phyloP scores from a whole-genome alignment of 2,113 vertebrate genomes.

The Clupea harengus region DNA sequence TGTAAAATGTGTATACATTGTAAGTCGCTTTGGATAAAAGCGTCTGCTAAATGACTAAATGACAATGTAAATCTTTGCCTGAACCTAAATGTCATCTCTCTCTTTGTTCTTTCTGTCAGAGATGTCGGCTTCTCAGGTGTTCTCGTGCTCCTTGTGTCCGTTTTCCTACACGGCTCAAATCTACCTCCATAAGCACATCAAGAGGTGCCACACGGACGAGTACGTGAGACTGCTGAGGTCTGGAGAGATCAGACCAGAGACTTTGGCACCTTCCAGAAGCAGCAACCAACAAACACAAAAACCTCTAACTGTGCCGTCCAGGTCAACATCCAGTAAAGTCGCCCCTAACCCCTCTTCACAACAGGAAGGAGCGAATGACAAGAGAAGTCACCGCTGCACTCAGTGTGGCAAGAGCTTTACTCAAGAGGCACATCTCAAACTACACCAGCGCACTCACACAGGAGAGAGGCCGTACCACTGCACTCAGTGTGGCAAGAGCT shows the following conservation, averaged over 20 bases:
- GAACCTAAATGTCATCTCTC: neutral
- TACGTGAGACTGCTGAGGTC: slow-evolving; percentile 1
- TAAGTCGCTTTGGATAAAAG: too few species aligned
- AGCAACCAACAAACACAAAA: neutral
- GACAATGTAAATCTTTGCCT: neutral
- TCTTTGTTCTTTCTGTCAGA: neutral
- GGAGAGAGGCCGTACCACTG: slow-evolving; percentile 22
- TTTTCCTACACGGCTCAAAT: slow-evolving; percentile 1
- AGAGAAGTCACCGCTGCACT: neutral
- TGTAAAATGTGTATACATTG: too few species aligned
- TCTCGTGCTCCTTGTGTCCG: neutral
- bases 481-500: slow-evolving; percentile 16
- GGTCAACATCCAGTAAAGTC: neutral
- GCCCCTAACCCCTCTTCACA: neutral
- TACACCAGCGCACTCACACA: slow-evolving; percentile 28
- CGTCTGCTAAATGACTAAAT: too few species aligned
- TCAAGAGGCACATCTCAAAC: neutral
- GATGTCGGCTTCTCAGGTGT: neutral
- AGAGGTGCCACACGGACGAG: neutral
- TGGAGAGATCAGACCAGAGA: neutral
- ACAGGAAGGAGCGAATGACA: neutral
- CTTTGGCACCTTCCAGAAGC: neutral
- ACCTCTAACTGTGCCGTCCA: neutral
- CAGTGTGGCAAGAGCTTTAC: slow-evolving; percentile 18
- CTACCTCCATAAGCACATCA: neutral